phyloP scores from a whole-genome alignment of 2,113 vertebrate genomes.

The Hemiscyllium ocellatum region DNA sequence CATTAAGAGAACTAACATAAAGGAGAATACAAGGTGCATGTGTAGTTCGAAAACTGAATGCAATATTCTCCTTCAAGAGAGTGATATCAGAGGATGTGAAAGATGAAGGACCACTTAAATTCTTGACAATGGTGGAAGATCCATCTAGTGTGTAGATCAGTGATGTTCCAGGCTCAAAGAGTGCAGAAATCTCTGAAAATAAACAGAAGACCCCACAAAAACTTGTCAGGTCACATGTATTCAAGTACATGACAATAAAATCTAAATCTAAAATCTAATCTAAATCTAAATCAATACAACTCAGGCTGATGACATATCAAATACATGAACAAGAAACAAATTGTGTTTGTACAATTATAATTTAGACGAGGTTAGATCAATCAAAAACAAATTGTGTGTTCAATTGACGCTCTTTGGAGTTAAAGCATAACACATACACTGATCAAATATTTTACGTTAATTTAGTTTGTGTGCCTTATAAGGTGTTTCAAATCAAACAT shows the following conservation, averaged over 20 bases:
- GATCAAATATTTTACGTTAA: background rate
- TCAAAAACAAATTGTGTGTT: background rate
- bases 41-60: constrained; percentile 73
- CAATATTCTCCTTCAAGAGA: constrained; percentile 64
- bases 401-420: background rate
- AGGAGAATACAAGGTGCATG: constrained; percentile 72
- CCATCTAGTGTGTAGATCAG: constrained; percentile 79
- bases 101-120: constrained; percentile 68
- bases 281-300: background rate
- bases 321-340: background rate
- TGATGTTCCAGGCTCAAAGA: constrained; percentile 70
- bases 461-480: background rate
- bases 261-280: no score
- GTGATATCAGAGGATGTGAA: constrained; percentile 75
- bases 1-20: constrained; percentile 70
- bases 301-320: background rate
- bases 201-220: background rate
- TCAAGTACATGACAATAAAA: no score
- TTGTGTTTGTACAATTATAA: background rate
- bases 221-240: background rate
- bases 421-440: background rate
- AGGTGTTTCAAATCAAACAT: background rate
- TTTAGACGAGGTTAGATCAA: background rate
- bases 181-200: constrained; percentile 77
- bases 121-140: constrained; percentile 67